phyloP scores from a whole-genome alignment of 2,888 invertebrate genomes.

The Unio pictorum region DNA sequence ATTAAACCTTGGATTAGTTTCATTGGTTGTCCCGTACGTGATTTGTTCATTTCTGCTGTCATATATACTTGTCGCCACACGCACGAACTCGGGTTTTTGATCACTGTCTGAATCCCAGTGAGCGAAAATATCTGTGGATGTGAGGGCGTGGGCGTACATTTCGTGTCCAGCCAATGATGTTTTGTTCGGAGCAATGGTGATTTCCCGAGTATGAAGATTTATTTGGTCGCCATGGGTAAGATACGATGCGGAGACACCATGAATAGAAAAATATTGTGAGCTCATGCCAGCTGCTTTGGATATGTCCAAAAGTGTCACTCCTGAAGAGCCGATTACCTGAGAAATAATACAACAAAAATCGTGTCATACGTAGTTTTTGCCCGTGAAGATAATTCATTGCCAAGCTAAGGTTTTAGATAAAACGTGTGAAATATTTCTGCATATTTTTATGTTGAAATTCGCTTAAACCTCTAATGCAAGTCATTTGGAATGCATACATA shows the following conservation, averaged over 20 bases:
- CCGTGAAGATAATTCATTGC: too few relatives aligned
- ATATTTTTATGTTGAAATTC: too few relatives aligned
- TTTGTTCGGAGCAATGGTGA: constrained; percentile 36
- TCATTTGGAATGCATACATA: too few relatives aligned
- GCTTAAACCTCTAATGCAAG: too few relatives aligned
- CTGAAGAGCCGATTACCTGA: constrained; percentile 45
- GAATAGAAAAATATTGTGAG: constrained; percentile 27
- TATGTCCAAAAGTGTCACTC: constrained; percentile 44
- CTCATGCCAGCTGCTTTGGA: constrained; percentile 21
- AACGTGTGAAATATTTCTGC: too few relatives aligned
- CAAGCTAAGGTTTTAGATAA: too few relatives aligned
- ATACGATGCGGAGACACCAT: constrained; percentile 38
- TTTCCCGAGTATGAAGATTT: constrained; percentile 24
- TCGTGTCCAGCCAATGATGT: constrained; percentile 41
- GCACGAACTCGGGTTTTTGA: constrained; percentile 42
- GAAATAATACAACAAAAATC: constrained; percentile 7
- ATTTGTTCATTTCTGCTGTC: constrained; percentile 33
- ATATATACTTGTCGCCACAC: constrained; percentile 47
- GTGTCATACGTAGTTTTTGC: too few relatives aligned
- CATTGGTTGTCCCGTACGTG: constrained; percentile 40
- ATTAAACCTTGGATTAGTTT: constrained; percentile 37
- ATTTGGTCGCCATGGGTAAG: constrained; percentile 49
- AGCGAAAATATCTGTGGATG: constrained; percentile 43
- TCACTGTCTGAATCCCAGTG: constrained; percentile 14
- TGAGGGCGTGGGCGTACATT: constrained; percentile 35